Base-by-base conservation (phyloP, 1,140 invertebrate genomes). In the Platorchestia sp. region DNA sequence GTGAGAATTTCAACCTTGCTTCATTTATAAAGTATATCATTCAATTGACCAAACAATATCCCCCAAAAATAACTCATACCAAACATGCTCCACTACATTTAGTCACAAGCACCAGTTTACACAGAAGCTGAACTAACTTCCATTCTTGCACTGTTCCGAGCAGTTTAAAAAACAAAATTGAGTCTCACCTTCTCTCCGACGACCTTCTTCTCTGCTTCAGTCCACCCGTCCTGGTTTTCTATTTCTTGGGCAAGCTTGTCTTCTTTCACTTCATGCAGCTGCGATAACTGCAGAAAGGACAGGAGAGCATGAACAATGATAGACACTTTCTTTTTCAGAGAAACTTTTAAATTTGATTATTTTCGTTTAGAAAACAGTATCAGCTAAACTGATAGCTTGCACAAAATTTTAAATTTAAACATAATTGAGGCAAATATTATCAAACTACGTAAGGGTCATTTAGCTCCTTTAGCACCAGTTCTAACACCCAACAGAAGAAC, bases 241-340 rank as follows among this genome's bases (percentile, higher is more conserved):
- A 93, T 45, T 41, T 93, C 45, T 19, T 93, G 0, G n/a, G 45
- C 91, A 6, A 93, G 91, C 45, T 93, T 36, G 45, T 93, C 91
- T 47, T 93, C 91, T 6, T 93, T 7, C 36, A 93, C 91, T 41
- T 93, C 43, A 36, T 93, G 91, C 45, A 93, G 91, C 91, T 93
- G 43, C 45, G 91, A 45, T 36, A 93, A 93, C 91, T 93, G 91
- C 40, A 47, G 40, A 42, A 14, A 16, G 36, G 7, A 45, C 41
- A 89, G 5, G 87, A 89, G 43, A 89, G 42, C 36, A 27, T 89
- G 0, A 89, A 89, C 59, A 10, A 75, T 75, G 36, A 89, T 41
- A 42, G 5, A 42, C 87, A 44, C 36, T 42, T 89, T 1, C n/a
- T 42, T 42, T 14, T 89, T 7, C n/a, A 19, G 36, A 89, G 5